These are phyloP conservation scores for Heteropelma amictum DNA, from an alignment of 2,888 invertebrate species.

Conservation along the genomic window DNA sequence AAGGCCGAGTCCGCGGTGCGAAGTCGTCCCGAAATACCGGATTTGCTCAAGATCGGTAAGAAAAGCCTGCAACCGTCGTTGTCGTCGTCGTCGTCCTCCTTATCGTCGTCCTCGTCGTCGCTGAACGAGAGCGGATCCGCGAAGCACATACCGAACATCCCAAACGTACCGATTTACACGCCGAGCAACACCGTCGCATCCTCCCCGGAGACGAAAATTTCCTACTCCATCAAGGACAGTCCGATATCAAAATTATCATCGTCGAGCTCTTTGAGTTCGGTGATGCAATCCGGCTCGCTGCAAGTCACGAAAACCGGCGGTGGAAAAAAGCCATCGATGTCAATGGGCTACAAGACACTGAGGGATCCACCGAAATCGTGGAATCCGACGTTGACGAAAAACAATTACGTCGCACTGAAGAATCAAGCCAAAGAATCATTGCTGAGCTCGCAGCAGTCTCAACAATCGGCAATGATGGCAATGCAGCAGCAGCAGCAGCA, in stretches of 20 bases:
- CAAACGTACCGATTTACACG: conserved; percentile 72
- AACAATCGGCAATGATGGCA: conserved; percentile 14
- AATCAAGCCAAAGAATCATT: conserved; percentile 73
- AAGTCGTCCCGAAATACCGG: conserved; percentile 72
- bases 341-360: conserved; percentile 80
- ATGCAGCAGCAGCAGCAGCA: conserved; percentile 52
- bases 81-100: conserved; percentile 34
- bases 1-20: conserved; percentile 68
- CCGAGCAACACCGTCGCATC: conserved; percentile 61
- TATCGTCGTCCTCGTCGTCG: not conserved
- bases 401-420: conserved; percentile 74
- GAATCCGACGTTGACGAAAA: conserved; percentile 81
- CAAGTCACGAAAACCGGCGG: conserved; percentile 59
- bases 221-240: conserved; percentile 36
- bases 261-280: conserved; percentile 22
- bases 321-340: conserved; percentile 59
- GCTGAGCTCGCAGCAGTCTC: conserved; percentile 51
- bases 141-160: conserved; percentile 72
- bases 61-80: conserved; percentile 60
- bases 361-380: conserved; percentile 82
- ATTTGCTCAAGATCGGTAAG: conserved; percentile 73
- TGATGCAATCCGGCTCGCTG: conserved; percentile 39
- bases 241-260: conserved; percentile 56
- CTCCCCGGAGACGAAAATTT: conserved; percentile 41
- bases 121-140: conserved; percentile 29